These are phyloP conservation scores for Noctua comes DNA, from an alignment of 2,888 invertebrate genomes.

Conservation along the genomic window DNA sequence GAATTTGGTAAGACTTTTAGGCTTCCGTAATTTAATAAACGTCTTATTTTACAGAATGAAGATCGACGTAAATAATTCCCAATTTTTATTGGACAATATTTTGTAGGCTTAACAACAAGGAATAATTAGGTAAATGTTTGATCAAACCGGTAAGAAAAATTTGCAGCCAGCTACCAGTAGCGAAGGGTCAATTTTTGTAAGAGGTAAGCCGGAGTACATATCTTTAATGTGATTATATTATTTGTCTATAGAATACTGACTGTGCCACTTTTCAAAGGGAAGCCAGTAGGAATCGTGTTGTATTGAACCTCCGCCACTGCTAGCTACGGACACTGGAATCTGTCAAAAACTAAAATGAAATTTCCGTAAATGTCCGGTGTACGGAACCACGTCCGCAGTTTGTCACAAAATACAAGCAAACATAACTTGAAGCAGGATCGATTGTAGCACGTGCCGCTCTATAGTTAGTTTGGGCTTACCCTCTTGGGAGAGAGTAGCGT, in stretches of 20 bases:
- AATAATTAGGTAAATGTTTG: background rate
- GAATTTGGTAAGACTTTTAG: background rate
- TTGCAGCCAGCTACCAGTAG: too few species aligned
- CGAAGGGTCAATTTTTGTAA: too few species aligned
- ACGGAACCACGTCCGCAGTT: background rate
- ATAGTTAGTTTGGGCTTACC: background rate
- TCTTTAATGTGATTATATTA: too few species aligned
- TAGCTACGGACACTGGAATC: background rate
- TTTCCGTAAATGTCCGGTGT: background rate
- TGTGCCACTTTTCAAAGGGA: too few species aligned
- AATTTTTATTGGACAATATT: background rate
- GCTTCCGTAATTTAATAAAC: conserved; percentile 16
- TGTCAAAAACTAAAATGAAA: background rate
- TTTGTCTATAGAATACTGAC: too few species aligned
- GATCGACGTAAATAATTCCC: background rate
- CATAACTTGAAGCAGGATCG: background rate
- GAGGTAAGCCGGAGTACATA: too few species aligned
- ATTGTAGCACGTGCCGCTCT: background rate
- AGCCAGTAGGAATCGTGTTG: too few species aligned
- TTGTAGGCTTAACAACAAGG: background rate
- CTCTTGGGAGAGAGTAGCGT: background rate
- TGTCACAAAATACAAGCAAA: background rate
- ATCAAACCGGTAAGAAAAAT: background rate
- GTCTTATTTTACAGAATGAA: conserved; percentile 2
- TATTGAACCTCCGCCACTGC: too few species aligned